Base-by-base conservation (phyloP, 2,797 vertebrate species). In the Synanceia verrucosa region DNA sequence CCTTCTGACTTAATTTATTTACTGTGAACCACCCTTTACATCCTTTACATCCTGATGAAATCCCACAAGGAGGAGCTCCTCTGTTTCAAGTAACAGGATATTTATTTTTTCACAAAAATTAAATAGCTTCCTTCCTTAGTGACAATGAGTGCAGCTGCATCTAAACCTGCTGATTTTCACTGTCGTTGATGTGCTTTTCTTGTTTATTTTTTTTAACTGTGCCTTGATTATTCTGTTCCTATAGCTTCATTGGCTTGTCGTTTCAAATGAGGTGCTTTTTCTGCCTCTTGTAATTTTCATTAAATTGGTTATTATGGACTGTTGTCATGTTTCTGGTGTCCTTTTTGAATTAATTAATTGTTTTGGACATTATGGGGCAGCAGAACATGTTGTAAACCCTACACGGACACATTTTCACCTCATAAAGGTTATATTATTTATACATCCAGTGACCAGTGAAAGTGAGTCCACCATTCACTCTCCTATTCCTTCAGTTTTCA, bases 71-170 rank as follows among this genome's bases (percentile, higher is more conserved):
- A 65, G 10, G 66, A 31, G 28, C 41, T 76, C 29, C 14, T 68
- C 63, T 64, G 47, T 52, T 51, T 11, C 21, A 24, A 44, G 36
- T 46, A 56, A 48, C 33, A 14, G 46, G 63, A 76, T 70, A 46
- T 73, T 65, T 41, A 26, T 37, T 21, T 21, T 41, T 21, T 34
- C 19, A 44, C 13, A 60, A 70, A 63, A 64, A 58, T 37, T 34
- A 36, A 76, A 85, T 68, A 64, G 23, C 59, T 72, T 83, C 76
- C 64, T 82, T 56, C 34, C 59, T 68, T 9, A 61, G 68, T 43
- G 66, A 73, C 69, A 68, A 68, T 37, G 62, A 64, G 19, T 6
- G 29, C 53, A 47, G 57, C 56, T 28, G 47, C 48, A 28, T 37
- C 16, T 39, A 33, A 72, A 64, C 9, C 7, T 53, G 10, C 6